Base-by-base conservation (phyloP, 2,888 invertebrate genomes). In the Notocelia uddmanniana region DNA sequence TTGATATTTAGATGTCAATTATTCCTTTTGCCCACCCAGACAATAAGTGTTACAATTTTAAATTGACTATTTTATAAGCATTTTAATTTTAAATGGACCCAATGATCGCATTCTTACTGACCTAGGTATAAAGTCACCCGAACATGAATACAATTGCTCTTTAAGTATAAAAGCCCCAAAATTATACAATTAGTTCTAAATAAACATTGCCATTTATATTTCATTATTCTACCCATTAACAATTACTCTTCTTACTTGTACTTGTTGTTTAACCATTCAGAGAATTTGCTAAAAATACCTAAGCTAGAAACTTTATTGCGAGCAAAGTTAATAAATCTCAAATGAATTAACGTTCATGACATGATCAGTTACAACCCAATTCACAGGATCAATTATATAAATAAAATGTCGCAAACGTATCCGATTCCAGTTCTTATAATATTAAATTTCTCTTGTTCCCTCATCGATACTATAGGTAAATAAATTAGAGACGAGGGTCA, bases 391-490 rank as follows among this genome's bases (percentile, higher is more conserved):
- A 62, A 68, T 62, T 62, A 62, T 31, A 67, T 62, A 57, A 57
- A 68, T 62, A 68, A 62, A 21, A 67, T 57, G 68, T 68, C 62
- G 48, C 55, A 31, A 21, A 60, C 31, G 58, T 45, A 55, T 54
- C 50, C 59, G 68, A 68, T 69, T 74, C 57, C 60, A 57, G 66
- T 63, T 67, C 55, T 59, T 75, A 76, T 74, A 68, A 74, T 68
- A 76, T 77, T 69, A 62, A 74, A 76, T 74, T 68, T 74, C 68
- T 71, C 74, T 71, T 74, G 68, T 76, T 74, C 74, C 75, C 80
- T 79, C 76, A 74, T 77, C 77, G 80, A 86, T 85, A 86, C 87
- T 85, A 87, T 85, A 89, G 85, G 86, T 83, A 88, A 83, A 90
- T 90, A 89, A 89, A 89, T 89, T 88, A 88, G 81, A 81, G 74